Percentiles rank a stretch among this genome's conserved stretches.
These are phyloP conservation scores for Epinephelus coioides DNA, from an alignment of 2,797 vertebrate genomes.

Conservation along the genomic window DNA sequence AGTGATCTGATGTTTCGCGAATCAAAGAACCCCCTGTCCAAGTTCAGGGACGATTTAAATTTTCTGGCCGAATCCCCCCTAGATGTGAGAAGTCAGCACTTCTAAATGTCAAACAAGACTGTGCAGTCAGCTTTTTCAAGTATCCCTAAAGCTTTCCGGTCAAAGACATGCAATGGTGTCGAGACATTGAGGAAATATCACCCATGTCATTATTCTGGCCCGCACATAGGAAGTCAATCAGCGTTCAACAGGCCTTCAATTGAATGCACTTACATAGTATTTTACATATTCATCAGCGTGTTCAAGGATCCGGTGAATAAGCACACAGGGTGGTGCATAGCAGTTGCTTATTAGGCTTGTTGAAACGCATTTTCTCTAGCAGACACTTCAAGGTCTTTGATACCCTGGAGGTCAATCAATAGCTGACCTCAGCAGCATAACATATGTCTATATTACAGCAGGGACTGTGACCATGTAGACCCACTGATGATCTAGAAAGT, in stretches of 20 bases:
- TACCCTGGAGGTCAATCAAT: conserved; percentile 52
- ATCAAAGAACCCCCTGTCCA: conserved; percentile 53
- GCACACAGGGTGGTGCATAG: conserved; percentile 25
- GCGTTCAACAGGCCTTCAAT: conserved; percentile 46
- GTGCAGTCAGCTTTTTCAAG: conserved; percentile 40
- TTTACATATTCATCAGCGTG: conserved; percentile 59
- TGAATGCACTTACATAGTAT: conserved; percentile 33
- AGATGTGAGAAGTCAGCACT: conserved; percentile 57
- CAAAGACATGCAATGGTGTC: conserved; percentile 38
- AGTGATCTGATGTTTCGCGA: conserved; percentile 44
- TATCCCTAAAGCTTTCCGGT: conserved; percentile 33
- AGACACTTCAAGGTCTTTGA: conserved; percentile 47
- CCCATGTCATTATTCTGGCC: conserved; percentile 35
- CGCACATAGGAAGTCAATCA: conserved; percentile 33
- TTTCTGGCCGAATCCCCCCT: conserved; percentile 43
- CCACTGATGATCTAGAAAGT: conserved; percentile 27
- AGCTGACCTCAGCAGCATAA: conserved; percentile 17
- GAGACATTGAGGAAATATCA: conserved; percentile 46
- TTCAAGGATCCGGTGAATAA: conserved; percentile 42
- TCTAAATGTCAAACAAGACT: conserved; percentile 63
- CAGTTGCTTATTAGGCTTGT: conserved; percentile 29
- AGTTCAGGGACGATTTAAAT: conserved; percentile 54
- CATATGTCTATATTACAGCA: conserved; percentile 10
- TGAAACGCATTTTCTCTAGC: conserved; percentile 23
- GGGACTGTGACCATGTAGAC: conserved; percentile 8